A percentile compares a stretch with the other conserved stretches of the same genome.
phyloP scores from a whole-genome alignment of 2,113 vertebrate genomes.

The Barbus barbus region DNA sequence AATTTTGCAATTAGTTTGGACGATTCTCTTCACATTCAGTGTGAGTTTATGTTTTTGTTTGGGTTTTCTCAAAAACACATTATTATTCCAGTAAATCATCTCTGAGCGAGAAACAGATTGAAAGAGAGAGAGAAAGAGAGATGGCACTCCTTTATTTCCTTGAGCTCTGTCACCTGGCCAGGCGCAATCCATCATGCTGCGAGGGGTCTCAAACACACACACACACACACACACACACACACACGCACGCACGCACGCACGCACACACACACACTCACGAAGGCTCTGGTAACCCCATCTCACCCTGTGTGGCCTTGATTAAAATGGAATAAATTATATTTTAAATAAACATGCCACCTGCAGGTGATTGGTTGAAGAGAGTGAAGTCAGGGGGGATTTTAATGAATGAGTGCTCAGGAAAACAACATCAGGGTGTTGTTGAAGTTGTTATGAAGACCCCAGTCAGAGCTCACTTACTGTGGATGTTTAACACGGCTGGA shows the following conservation, averaged over 20 bases:
- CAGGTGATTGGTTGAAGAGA: slow-evolving; percentile 1
- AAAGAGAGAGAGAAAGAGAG: neutral
- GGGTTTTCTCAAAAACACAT: slow-evolving; percentile 3
- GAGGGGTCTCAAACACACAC: neutral
- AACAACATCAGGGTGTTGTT: slow-evolving; percentile 15
- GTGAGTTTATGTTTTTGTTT: too few relatives aligned
- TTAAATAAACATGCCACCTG: slow-evolving; percentile 19
- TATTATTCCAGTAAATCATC: neutral
- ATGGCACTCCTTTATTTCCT: slow-evolving; percentile 1
- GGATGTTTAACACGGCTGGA: slow-evolving; percentile 26
- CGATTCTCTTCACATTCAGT: too few relatives aligned
- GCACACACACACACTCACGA: neutral
- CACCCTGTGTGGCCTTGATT: slow-evolving; percentile 20
- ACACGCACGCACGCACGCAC: neutral
- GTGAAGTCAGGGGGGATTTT: slow-evolving; percentile 31
- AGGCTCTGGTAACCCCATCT: slow-evolving; percentile 6
- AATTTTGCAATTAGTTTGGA: too few relatives aligned
- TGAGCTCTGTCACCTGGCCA: slow-evolving; percentile 1
- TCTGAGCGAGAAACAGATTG: neutral
- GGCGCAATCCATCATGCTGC: slow-evolving; percentile 18
- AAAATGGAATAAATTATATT: slow-evolving; percentile 27
- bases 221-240: neutral
- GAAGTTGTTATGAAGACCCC: slow-evolving; percentile 15
- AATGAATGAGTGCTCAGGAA: slow-evolving; percentile 27
- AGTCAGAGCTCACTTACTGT: neutral